A percentile compares a stretch with the other conserved stretches of the same genome.
phyloP scores from a whole-genome alignment of 2,113 vertebrate species.

The Callaeas wilsoni region DNA sequence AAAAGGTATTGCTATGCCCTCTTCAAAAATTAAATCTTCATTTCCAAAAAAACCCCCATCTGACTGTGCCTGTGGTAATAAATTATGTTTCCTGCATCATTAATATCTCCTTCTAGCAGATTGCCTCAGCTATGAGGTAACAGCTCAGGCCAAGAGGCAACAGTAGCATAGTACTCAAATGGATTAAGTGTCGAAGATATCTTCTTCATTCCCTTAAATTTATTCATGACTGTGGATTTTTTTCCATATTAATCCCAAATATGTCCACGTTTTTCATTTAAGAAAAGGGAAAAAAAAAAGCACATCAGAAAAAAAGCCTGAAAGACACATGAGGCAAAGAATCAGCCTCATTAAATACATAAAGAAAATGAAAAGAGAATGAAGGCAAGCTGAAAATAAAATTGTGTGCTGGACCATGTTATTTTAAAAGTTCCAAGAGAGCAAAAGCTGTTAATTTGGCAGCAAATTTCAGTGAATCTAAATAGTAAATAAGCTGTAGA shows the following conservation, averaged over 20 bases:
- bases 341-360: not conserved
- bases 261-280: not conserved
- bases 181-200: not conserved
- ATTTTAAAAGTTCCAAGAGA: slow-evolving; percentile 42
- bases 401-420: not conserved
- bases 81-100: not conserved
- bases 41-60: not conserved
- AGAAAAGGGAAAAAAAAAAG: not conserved
- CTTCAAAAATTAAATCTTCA: not conserved
- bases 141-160: not conserved
- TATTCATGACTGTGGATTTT: not conserved
- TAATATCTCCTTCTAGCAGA: not conserved
- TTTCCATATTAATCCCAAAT: not conserved
- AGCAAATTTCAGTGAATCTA: slow-evolving; percentile 51
- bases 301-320: not conserved
- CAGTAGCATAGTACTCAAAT: not conserved
- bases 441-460: slow-evolving; percentile 26
- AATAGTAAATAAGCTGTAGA: slow-evolving; percentile 68
- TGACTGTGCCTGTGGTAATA: not conserved
- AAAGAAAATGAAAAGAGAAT: not conserved
- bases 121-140: not conserved
- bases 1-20: not conserved
- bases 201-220: not conserved
- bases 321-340: not conserved
- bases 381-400: not conserved